Evolutionary conservation across 2,888 invertebrate species (phyloP).

Genomic region (Halictus quadricinctus): DNA sequence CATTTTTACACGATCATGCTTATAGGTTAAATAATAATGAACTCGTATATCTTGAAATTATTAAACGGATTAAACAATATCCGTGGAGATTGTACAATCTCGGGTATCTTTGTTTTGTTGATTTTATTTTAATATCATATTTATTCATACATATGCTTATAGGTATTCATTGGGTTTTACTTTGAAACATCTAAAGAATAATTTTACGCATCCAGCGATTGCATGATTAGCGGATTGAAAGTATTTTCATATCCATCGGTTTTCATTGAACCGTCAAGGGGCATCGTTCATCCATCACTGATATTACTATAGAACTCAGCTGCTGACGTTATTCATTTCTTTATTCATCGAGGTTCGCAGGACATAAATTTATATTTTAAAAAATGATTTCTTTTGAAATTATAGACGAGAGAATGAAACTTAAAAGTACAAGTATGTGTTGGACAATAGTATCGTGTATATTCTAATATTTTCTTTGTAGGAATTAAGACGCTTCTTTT

Average conservation of each 20-base stretch:
- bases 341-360: not conserved
- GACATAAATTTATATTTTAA: too few species aligned
- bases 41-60: not conserved
- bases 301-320: not conserved
- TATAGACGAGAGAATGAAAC: too few species aligned
- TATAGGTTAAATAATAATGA: not conserved
- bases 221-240: too few species aligned
- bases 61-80: not conserved
- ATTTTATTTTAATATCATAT: not conserved
- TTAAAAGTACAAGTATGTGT: too few species aligned
- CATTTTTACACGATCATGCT: not conserved
- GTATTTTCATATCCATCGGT: not conserved
- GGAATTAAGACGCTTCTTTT: too few species aligned
- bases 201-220: not conserved
- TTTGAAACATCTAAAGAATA: not conserved
- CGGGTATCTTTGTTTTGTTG: not conserved
- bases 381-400: too few species aligned
- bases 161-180: not conserved
- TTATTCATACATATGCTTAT: not conserved
- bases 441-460: too few species aligned
- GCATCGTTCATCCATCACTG: not conserved
- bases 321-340: not conserved
- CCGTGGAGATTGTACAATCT: not conserved
- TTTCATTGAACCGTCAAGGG: not conserved
- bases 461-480: too few species aligned